These are phyloP conservation scores for Terrapene triunguis DNA, from an alignment of 2,113 vertebrate species.

Conservation along the genomic window DNA sequence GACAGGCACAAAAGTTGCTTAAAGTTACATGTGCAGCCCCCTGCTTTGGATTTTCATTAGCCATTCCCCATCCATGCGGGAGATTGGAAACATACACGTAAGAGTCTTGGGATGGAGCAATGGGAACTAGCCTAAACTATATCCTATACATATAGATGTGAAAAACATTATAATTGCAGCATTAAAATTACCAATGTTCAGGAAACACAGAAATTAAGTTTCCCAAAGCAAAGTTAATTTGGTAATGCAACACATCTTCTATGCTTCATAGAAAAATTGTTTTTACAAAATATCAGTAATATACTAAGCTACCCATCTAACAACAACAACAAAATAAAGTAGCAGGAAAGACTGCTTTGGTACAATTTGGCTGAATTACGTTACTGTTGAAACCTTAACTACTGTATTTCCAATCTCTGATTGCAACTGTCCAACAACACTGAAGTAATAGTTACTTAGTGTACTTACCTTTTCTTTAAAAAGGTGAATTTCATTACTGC, in stretches of 20 bases:
- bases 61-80: neutral
- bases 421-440: neutral
- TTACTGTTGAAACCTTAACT: neutral
- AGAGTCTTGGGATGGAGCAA: neutral
- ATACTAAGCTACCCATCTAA: neutral
- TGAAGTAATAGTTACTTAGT: neutral
- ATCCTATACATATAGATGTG: neutral
- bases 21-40: neutral
- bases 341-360: neutral
- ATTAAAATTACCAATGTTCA: neutral
- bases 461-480: neutral
- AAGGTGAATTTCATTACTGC: neutral
- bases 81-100: neutral
- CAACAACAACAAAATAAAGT: neutral
- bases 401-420: neutral
- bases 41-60: conserved; percentile 1
- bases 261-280: neutral
- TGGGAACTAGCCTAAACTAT: neutral
- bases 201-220: neutral
- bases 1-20: neutral
- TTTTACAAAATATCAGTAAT: neutral
- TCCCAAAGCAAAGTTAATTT: neutral
- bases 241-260: neutral
- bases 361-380: neutral
- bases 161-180: neutral